Percentiles rank a stretch among this genome's conserved stretches.
These are phyloP conservation scores for Corythoichthys haematopterus DNA, from an alignment of 2,113 vertebrate genomes.

Conservation along the genomic window DNA sequence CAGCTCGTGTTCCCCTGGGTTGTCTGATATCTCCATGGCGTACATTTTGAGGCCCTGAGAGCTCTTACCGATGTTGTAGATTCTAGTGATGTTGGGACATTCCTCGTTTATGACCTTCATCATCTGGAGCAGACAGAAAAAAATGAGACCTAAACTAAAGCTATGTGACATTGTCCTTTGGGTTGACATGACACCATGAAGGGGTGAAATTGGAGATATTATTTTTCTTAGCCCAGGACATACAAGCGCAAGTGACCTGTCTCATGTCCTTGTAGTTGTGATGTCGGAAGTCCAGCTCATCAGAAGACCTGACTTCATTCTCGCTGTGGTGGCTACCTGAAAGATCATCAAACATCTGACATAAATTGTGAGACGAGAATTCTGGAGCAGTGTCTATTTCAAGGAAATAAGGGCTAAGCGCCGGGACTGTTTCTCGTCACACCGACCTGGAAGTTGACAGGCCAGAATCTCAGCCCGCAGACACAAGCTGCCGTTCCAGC, in stretches of 20 bases:
- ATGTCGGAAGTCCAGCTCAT: conserved; percentile 88
- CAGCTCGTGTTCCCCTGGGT: conserved; percentile 87
- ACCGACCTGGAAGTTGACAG: conserved; percentile 83
- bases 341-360: background rate
- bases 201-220: background rate
- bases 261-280: conserved; percentile 96
- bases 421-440: background rate
- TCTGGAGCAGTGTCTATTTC: background rate
- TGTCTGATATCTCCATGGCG: conserved; percentile 93
- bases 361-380: background rate
- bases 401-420: background rate
- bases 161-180: too few species aligned
- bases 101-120: conserved; percentile 94
- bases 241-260: conserved; percentile 72
- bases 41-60: conserved; percentile 88
- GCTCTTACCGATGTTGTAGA: conserved; percentile 93
- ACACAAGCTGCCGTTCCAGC: conserved; percentile 93
- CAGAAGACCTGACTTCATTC: conserved; percentile 70
- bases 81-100: conserved; percentile 90
- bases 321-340: conserved; percentile 64
- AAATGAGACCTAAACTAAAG: background rate
- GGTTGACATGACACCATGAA: too few species aligned
- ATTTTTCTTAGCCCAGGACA: background rate
- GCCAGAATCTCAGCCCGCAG: conserved; percentile 87
- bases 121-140: conserved; percentile 68